phyloP scores from a whole-genome alignment of 2,797 vertebrate species.

The Moxostoma hubbsi region DNA sequence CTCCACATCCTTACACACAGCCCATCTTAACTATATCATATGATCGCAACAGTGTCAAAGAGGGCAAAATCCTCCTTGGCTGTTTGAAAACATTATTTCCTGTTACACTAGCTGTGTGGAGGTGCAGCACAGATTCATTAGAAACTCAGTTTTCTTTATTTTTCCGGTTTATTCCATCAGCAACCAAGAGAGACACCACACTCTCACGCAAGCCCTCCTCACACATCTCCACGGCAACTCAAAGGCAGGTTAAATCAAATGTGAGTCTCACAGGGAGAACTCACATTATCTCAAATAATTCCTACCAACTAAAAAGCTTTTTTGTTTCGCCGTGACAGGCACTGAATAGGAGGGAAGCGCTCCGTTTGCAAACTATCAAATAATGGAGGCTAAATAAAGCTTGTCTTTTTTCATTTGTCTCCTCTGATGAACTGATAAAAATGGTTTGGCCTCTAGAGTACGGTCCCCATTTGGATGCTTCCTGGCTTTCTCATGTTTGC shows the following conservation, averaged over 20 bases:
- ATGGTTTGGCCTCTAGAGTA: conserved; percentile 38
- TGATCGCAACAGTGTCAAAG: conserved; percentile 26
- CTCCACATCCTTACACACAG: no score
- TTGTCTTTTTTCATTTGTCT: conserved; percentile 52
- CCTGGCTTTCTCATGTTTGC: conserved; percentile 37
- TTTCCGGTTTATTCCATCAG: conserved; percentile 37
- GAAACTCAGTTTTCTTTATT: conserved; percentile 15
- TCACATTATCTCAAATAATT: conserved; percentile 51
- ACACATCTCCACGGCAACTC: conserved; percentile 46
- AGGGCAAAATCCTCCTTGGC: not conserved
- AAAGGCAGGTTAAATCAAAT: conserved; percentile 44
- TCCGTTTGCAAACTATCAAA: conserved; percentile 37
- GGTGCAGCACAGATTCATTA: conserved; percentile 30
- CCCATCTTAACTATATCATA: not conserved
- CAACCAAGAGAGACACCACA: conserved; percentile 23
- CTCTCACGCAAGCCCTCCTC: conserved; percentile 2
- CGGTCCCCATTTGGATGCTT: conserved; percentile 22
- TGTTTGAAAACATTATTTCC: not conserved
- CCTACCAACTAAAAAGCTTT: conserved; percentile 46
- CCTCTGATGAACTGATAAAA: conserved; percentile 53
- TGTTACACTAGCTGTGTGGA: conserved; percentile 1
- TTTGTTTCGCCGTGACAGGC: conserved; percentile 30
- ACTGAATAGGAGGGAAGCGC: not conserved
- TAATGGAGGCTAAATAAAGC: conserved; percentile 45
- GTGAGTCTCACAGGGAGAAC: conserved; percentile 39